Conservation (phyloP, 1,140 invertebrate species). For the Drusus annulatus region DNA sequence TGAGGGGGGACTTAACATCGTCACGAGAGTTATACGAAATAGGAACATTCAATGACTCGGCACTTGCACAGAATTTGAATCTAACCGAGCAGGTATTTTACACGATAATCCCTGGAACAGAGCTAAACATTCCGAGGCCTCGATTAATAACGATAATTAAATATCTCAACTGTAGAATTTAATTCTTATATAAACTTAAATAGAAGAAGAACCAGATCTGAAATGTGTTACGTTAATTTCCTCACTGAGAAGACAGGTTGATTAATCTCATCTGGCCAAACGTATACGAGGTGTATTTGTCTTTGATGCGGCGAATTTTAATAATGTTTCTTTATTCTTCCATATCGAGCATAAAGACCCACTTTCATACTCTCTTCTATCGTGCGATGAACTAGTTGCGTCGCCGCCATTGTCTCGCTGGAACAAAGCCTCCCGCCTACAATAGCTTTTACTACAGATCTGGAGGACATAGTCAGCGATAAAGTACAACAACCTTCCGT, state of each 20-base stretch:
- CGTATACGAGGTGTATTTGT: conserved; percentile 1
- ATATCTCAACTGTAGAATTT: neutral
- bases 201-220: conserved; percentile 7
- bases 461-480: neutral
- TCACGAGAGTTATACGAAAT: no score
- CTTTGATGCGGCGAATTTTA: conserved; percentile 33
- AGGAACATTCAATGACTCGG: no score
- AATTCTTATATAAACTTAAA: neutral
- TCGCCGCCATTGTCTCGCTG: conserved; percentile 32
- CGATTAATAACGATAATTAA: conserved; percentile 6
- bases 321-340: neutral
- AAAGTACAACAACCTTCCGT: neutral
- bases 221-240: conserved; percentile 9
- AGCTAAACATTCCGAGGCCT: neutral
- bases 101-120: no score
- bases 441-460: conserved; percentile 25
- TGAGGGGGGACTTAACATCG: no score
- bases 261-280: conserved; percentile 16
- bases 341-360: conserved; percentile 14
- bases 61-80: no score
- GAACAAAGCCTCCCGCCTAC: conserved; percentile 46
- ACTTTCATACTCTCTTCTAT: conserved; percentile 38
- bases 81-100: no score
- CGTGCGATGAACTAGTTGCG: conserved; percentile 38
- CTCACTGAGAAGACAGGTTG: conserved; percentile 15